Evolutionary conservation across 1,140 invertebrate genomes (phyloP).

Genomic region (Aphaenogaster ashmeadi): DNA sequence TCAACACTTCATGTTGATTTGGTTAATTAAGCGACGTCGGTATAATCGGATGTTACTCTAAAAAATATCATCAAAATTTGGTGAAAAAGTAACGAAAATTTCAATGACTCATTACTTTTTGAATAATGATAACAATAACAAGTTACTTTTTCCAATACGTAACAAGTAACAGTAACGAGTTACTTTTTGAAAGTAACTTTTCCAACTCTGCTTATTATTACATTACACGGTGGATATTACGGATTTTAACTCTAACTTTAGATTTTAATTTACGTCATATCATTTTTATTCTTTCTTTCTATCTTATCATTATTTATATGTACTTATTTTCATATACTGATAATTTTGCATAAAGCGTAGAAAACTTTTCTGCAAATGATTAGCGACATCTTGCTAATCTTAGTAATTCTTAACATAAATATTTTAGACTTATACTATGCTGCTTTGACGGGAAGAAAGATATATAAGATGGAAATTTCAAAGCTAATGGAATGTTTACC

Average conservation of each 20-base stretch:
- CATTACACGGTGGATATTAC: not conserved
- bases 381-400: not conserved
- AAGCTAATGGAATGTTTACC: not conserved
- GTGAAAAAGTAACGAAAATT: too few relatives aligned
- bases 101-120: too few relatives aligned
- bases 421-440: constrained; percentile 38
- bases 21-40: too few relatives aligned
- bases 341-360: not conserved
- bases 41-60: too few relatives aligned
- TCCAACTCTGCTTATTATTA: not conserved
- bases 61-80: too few relatives aligned
- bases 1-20: too few relatives aligned
- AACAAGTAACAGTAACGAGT: too few relatives aligned
- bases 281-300: not conserved
- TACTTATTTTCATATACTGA: not conserved
- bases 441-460: not conserved
- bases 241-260: not conserved
- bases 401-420: not conserved
- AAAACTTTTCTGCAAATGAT: not conserved
- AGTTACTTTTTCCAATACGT: too few relatives aligned
- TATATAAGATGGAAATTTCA: not conserved
- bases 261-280: not conserved
- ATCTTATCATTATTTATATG: not conserved
- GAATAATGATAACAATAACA: too few relatives aligned
- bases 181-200: too few relatives aligned